Evolutionary conservation across 37 sponge, comb jelly and placozoan genomes (phyloP).

Genomic region (Hexactinellida sp.): DNA sequence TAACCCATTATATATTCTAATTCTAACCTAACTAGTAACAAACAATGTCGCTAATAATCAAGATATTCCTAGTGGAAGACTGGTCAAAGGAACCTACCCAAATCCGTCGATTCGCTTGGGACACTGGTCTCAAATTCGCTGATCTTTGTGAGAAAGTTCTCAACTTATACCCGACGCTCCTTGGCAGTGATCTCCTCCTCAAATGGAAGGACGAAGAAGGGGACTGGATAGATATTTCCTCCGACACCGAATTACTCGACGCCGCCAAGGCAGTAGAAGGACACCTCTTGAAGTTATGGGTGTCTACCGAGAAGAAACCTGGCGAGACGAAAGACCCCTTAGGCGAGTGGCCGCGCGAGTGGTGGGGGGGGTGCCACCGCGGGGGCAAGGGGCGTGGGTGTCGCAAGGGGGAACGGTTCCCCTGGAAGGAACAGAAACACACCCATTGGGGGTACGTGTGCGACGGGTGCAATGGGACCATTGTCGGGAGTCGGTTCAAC

Average conservation of each 20-base stretch:
- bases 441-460: slow-evolving; percentile 16
- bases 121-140: neutral
- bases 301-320: neutral
- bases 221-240: neutral
- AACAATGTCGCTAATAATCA: slow-evolving; percentile 12
- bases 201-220: slow-evolving; percentile 16
- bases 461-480: slow-evolving; percentile 12
- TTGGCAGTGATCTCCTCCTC: neutral
- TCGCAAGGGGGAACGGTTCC: neutral
- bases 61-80: neutral
- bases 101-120: neutral
- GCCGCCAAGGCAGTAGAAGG: neutral
- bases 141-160: neutral
- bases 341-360: neutral
- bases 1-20: no score
- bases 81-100: neutral
- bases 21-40: no score
- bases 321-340: neutral
- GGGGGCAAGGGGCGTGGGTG: neutral
- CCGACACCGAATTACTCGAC: neutral
- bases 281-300: slow-evolving; percentile 4
- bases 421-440: neutral
- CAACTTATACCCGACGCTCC: neutral
- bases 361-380: neutral
- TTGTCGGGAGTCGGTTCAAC: slow-evolving; percentile 13